Conservation (phyloP, 1,140 invertebrate genomes). For the Drosophila jambulina region DNA sequence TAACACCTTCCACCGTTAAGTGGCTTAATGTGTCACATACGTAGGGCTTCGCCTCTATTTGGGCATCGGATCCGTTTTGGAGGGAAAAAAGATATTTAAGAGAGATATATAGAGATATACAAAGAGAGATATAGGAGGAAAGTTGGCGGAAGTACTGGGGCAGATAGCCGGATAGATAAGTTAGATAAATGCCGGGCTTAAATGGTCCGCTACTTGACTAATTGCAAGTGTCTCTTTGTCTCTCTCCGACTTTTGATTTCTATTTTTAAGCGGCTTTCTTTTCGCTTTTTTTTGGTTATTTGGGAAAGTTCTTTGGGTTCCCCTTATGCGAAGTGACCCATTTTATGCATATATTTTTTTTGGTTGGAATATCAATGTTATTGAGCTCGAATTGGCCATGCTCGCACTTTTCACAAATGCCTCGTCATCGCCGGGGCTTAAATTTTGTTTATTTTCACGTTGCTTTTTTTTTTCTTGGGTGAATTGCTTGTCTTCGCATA, state of each 20-base stretch:
- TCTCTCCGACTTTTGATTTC: slow-evolving; percentile 54
- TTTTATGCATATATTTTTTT: slow-evolving; percentile 34
- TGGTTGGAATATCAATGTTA: slow-evolving; percentile 56
- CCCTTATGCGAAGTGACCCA: slow-evolving; percentile 47
- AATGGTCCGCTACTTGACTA: slow-evolving; percentile 56
- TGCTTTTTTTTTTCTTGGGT: slow-evolving; percentile 1
- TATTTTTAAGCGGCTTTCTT: slow-evolving; percentile 47
- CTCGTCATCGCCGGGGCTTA: slow-evolving; percentile 43
- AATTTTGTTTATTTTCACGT: background rate
- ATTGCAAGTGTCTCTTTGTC: slow-evolving; percentile 52
- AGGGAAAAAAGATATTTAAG: background rate
- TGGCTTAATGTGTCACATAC: slow-evolving; percentile 66
- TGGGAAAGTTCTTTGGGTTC: slow-evolving; percentile 62
- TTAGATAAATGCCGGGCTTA: slow-evolving; percentile 51
- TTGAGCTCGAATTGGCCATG: slow-evolving; percentile 66
- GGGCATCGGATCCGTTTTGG: slow-evolving; percentile 28
- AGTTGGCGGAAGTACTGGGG: slow-evolving; percentile 68
- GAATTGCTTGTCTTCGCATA: slow-evolving; percentile 36
- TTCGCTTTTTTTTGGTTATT: slow-evolving; percentile 7
- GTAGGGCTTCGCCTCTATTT: slow-evolving; percentile 32
- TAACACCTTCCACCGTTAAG: slow-evolving; percentile 69
- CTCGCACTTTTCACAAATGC: slow-evolving; percentile 38
- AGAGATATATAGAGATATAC: slow-evolving; percentile 4
- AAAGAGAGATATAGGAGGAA: slow-evolving; percentile 34
- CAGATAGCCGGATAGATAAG: slow-evolving; percentile 50